Conservation (phyloP, 2,113 vertebrate genomes). For the Apistogramma diplotaenia region DNA sequence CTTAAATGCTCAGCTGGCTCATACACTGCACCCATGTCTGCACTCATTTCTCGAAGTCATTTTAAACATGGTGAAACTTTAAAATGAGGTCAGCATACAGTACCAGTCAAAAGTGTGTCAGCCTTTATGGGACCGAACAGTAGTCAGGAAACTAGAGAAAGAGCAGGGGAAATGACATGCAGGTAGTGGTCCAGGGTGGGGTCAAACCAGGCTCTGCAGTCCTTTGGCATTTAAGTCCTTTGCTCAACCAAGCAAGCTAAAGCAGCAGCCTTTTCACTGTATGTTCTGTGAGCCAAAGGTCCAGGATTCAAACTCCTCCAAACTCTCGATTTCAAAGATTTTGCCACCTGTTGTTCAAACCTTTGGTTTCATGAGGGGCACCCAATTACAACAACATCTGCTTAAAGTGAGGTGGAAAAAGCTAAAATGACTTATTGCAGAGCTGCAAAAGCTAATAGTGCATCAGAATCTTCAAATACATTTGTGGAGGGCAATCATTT, state of each 20-base stretch:
- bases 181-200: no score
- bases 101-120: no score
- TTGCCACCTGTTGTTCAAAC: not conserved
- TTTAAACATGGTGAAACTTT: no score
- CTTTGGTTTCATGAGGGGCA: not conserved
- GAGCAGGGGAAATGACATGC: no score
- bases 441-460: no score
- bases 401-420: rapidly evolving
- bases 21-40: not conserved
- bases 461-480: not conserved
- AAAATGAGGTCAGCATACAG: no score
- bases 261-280: not conserved
- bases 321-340: not conserved
- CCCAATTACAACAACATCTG: not conserved
- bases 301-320: not conserved
- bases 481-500: not conserved
- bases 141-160: no score
- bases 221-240: no score
- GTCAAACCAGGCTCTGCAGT: no score
- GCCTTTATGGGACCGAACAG: no score
- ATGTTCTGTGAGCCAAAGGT: not conserved
- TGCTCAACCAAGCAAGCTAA: no score
- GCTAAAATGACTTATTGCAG: not conserved
- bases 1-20: not conserved
- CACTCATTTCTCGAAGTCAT: no score